These are phyloP conservation scores for Arenaria interpres DNA, from an alignment of 2,113 vertebrate species.

Conservation along the genomic window DNA sequence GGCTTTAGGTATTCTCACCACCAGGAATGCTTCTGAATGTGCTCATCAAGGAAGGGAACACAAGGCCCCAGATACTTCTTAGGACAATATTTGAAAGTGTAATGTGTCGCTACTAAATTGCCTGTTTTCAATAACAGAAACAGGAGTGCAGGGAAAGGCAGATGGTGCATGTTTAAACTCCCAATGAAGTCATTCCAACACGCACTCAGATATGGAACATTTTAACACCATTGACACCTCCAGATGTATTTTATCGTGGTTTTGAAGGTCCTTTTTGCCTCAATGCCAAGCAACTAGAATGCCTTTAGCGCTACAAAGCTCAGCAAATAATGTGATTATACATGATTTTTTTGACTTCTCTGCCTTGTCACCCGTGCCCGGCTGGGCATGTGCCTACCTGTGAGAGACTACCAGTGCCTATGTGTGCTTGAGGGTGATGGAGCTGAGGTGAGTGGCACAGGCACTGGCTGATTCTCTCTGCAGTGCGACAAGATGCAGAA, in stretches of 20 bases:
- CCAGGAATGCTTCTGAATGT: neutral
- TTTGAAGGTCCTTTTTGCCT: neutral
- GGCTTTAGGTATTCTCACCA: neutral
- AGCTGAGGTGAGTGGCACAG: neutral
- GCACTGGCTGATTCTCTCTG: neutral
- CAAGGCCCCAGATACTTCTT: neutral
- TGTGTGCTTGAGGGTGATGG: neutral
- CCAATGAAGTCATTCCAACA: neutral
- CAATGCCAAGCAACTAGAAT: neutral
- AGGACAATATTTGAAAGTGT: neutral
- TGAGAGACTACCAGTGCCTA: no score
- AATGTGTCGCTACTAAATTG: neutral
- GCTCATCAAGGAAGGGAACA: neutral
- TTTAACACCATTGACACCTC: neutral
- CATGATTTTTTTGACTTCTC: neutral
- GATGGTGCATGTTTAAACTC: neutral
- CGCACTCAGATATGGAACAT: neutral
- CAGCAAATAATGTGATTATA: neutral
- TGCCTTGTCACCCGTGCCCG: neutral
- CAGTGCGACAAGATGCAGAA: neutral
- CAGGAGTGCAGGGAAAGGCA: neutral
- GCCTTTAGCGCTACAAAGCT: neutral
- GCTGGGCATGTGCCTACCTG: fast-evolving
- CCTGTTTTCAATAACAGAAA: neutral
- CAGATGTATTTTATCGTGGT: neutral